Conservation (phyloP, 2,888 invertebrate species). For the Nomada ruficornis region DNA sequence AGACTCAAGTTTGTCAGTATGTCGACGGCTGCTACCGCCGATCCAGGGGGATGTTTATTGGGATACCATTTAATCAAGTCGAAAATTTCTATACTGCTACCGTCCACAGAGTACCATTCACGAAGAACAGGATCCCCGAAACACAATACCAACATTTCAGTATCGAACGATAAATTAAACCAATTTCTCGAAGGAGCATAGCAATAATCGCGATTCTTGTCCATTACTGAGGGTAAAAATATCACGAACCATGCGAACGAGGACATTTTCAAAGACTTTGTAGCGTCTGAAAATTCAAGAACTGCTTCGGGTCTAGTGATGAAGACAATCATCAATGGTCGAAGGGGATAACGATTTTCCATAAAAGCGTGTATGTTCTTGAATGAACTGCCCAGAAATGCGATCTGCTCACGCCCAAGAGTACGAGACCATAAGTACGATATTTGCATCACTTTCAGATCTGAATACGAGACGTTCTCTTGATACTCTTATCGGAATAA, state of each 20-base stretch:
- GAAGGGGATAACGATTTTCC: constrained; percentile 32
- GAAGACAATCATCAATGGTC: constrained; percentile 61
- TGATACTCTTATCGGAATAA: neutral
- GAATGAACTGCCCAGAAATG: constrained; percentile 19
- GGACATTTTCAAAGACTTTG: constrained; percentile 60
- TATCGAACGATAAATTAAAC: constrained; percentile 70
- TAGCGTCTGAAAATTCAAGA: constrained; percentile 43
- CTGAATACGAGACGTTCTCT: constrained; percentile 21
- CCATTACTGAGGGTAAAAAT: constrained; percentile 34
- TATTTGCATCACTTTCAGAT: constrained; percentile 1
- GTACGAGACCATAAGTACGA: constrained; percentile 32
- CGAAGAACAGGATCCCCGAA: constrained; percentile 42
- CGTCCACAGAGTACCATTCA: constrained; percentile 73
- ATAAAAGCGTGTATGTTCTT: neutral
- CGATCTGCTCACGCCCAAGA: constrained; percentile 34
- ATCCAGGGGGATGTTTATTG: neutral
- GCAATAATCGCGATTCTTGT: constrained; percentile 46
- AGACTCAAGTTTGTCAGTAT: constrained; percentile 24
- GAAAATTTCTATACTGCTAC: constrained; percentile 48
- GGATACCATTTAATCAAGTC: constrained; percentile 56
- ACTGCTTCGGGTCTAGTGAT: constrained; percentile 24
- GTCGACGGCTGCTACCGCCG: neutral
- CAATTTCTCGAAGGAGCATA: constrained; percentile 61
- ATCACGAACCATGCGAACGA: constrained; percentile 69
- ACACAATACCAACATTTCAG: constrained; percentile 71